Percentiles rank a stretch among this genome's conserved stretches.
phyloP scores from a whole-genome alignment of 2,888 invertebrate species.

The Caenorhabditis sp. region DNA sequence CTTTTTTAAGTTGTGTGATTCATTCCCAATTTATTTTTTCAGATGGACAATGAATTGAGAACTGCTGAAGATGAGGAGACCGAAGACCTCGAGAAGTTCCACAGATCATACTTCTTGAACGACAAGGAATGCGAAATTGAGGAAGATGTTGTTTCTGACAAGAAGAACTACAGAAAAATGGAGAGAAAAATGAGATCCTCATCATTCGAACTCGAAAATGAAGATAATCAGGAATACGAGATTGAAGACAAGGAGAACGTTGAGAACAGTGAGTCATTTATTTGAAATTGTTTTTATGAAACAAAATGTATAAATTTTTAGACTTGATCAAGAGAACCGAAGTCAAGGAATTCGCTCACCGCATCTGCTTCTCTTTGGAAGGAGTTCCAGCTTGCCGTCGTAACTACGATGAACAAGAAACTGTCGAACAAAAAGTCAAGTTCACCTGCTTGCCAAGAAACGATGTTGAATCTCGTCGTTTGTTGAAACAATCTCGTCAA shows the following conservation, averaged over 20 bases:
- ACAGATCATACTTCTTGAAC: constrained; percentile 60
- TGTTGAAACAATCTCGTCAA: too few species aligned
- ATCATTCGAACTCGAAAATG: too few species aligned
- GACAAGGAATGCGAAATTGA: constrained; percentile 44
- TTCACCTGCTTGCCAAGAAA: too few species aligned
- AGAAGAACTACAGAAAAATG: constrained; percentile 54
- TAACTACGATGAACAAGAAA: constrained; percentile 19
- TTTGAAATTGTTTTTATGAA: too few species aligned
- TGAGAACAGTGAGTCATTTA: too few species aligned
- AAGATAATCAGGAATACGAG: too few species aligned
- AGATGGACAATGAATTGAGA: constrained; percentile 58
- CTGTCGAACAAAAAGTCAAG: too few species aligned
- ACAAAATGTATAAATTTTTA: too few species aligned
- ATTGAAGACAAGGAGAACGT: too few species aligned
- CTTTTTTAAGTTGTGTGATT: constrained; percentile 50
- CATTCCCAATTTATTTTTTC: constrained; percentile 9
- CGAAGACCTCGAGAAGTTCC: constrained; percentile 62
- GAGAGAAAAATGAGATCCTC: too few species aligned
- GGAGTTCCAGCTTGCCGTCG: constrained; percentile 60
- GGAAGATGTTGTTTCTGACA: constrained; percentile 41
- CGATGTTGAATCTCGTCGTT: too few species aligned
- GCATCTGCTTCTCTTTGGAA: constrained; percentile 65
- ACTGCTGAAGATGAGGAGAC: constrained; percentile 54
- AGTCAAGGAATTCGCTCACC: constrained; percentile 58
- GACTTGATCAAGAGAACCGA: constrained; percentile 56